phyloP scores from a whole-genome alignment of 2,797 vertebrate genomes.

The Sandelia bainsii region DNA sequence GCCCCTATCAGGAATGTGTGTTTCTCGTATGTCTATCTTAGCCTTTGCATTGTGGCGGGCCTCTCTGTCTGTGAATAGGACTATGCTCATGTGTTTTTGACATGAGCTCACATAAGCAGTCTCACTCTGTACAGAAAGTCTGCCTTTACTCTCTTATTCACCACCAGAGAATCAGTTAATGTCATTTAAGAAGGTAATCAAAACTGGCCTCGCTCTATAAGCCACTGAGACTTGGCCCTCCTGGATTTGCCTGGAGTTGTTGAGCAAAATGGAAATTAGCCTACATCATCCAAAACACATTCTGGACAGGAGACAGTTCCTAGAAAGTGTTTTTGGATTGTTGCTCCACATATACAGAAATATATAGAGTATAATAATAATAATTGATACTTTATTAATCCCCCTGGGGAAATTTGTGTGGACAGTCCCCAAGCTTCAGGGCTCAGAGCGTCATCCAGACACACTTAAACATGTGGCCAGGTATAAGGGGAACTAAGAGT shows the following conservation, averaged over 20 bases:
- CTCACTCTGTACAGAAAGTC: background rate
- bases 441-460: too few species aligned
- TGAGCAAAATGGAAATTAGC: constrained; percentile 38
- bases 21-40: constrained; percentile 9
- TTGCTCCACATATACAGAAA: background rate
- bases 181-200: constrained; percentile 65
- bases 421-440: too few species aligned
- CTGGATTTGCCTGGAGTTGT: constrained; percentile 53
- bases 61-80: background rate
- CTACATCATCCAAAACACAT: background rate
- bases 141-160: constrained; percentile 33
- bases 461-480: too few species aligned
- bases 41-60: background rate
- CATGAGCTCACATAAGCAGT: background rate
- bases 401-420: too few species aligned
- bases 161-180: constrained; percentile 54
- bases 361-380: background rate
- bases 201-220: constrained; percentile 52
- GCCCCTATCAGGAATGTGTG: background rate
- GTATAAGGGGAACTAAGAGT: too few species aligned
- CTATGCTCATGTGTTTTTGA: constrained; percentile 13
- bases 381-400: background rate
- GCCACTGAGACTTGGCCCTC: constrained; percentile 59
- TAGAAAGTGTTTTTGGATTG: background rate
- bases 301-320: background rate